Base-by-base conservation (phyloP, 2,113 vertebrate species). In the Mystacornis crossleyi region DNA sequence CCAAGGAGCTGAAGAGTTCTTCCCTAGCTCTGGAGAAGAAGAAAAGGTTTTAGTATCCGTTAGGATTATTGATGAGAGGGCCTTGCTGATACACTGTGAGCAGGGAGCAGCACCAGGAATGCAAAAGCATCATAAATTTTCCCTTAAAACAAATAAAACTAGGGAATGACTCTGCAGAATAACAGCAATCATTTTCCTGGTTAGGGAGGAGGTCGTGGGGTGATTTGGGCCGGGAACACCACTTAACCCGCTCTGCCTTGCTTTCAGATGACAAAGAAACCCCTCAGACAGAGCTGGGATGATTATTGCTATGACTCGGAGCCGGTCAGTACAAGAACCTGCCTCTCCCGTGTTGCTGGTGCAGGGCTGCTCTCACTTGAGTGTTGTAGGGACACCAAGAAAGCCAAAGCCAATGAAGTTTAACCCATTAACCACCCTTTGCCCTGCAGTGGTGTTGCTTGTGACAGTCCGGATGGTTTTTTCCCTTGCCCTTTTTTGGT, bases 221-320 rank as follows among this genome's bases (percentile, higher is more conserved):
- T 36, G 94, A 14, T 47, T 34, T 86, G 95, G 90, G 90, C 74
- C 92, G 75, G 86, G 94, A 97, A 90, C 97, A 96, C 95, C 97
- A 60, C 97, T 97, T 99, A 98, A 99, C 98, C 95, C 47, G 25
- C 91, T 99, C 89, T 98, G 98, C 98, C 98, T 98, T 98, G 98
- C 98, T 99, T 99, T 98, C 99, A 99, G 99, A 99, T 99, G 98
- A 98, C 99, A 98, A 99, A 99, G 98, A 99, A 98, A 98, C 98
- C 98, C 89, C 98, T 97, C 95, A 99, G 98, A 97, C 98, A 97
- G 97, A 99, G 98, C 98, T 99, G 99, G 99, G 99, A 99, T 97
- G 98, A 98, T 98, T 99, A 97, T 99, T 99, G 98, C 99, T 98
- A 97, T 99, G 99, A 99, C 94, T 99, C 98, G 95, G 99, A 99